Percentiles rank a stretch among this genome's conserved stretches.
phyloP scores from a whole-genome alignment of 2,797 vertebrate genomes.

The Ciconia nigra region DNA sequence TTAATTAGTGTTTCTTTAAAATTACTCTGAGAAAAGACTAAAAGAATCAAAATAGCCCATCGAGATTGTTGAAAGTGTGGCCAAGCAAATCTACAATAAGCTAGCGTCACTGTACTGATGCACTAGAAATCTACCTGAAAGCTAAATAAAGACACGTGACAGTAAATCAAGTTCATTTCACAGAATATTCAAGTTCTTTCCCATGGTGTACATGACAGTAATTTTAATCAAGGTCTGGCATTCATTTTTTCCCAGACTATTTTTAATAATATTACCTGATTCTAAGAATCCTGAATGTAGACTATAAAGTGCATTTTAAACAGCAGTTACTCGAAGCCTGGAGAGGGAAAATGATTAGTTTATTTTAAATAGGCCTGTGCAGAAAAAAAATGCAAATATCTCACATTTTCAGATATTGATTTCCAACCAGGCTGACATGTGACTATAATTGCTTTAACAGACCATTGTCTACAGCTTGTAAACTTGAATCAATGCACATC shows the following conservation, averaged over 20 bases:
- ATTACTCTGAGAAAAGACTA: slow-evolving; percentile 46
- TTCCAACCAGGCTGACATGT: neutral
- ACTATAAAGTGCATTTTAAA: slow-evolving; percentile 25
- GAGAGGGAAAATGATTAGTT: neutral
- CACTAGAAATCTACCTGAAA: neutral
- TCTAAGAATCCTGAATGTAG: neutral
- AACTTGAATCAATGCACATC: neutral
- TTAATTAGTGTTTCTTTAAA: slow-evolving; percentile 71
- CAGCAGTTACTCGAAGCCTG: neutral
- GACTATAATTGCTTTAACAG: slow-evolving; percentile 47
- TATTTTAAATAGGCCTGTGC: neutral
- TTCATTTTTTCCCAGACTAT: neutral
- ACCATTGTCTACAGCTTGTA: slow-evolving; percentile 48
- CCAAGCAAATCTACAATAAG: slow-evolving; percentile 14
- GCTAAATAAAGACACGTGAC: neutral
- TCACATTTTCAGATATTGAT: slow-evolving; percentile 36
- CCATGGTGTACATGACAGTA: neutral
- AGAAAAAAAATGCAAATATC: neutral
- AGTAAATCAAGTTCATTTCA: slow-evolving; percentile 22
- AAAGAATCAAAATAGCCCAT: slow-evolving; percentile 56
- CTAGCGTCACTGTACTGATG: neutral
- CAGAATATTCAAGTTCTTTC: slow-evolving; percentile 3
- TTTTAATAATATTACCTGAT: neutral
- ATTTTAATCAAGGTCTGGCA: slow-evolving; percentile 24
- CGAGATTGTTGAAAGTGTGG: slow-evolving; percentile 4